phyloP scores from a whole-genome alignment of 2,888 invertebrate species.

The Eilema sororculum region DNA sequence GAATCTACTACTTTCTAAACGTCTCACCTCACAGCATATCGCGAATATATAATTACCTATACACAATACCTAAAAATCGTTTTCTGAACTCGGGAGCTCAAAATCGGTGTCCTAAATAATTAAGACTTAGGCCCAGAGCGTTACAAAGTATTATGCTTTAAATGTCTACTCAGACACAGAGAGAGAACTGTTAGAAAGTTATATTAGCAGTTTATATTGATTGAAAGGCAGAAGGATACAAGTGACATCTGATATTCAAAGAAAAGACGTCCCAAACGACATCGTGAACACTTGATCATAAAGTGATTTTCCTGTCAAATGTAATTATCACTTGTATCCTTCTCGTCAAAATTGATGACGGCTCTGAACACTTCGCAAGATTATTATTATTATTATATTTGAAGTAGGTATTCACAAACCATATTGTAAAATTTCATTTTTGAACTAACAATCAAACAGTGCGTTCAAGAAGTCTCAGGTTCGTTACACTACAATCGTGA shows the following conservation, averaged over 20 bases:
- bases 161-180: neutral
- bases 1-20: neutral
- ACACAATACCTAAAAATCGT: neutral
- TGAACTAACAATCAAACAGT: neutral
- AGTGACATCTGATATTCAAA: neutral
- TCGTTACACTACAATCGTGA: too few relatives aligned
- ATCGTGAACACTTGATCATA: neutral
- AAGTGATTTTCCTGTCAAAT: neutral
- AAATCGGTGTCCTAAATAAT: neutral
- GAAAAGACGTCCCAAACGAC: neutral
- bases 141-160: neutral
- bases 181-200: neutral
- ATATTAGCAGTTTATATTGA: neutral
- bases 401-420: neutral
- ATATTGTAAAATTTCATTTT: neutral
- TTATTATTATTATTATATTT: neutral
- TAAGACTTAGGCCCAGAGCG: neutral
- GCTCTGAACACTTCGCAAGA: neutral
- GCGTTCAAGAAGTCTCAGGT: too few relatives aligned
- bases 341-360: neutral
- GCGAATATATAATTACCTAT: neutral
- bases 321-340: neutral
- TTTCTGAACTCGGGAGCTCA: neutral
- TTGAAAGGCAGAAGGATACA: neutral
- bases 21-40: slow-evolving; percentile 1